Base-by-base conservation (phyloP, 53 echinoderm and acorn worm genomes). In the Stichopus horrens region DNA sequence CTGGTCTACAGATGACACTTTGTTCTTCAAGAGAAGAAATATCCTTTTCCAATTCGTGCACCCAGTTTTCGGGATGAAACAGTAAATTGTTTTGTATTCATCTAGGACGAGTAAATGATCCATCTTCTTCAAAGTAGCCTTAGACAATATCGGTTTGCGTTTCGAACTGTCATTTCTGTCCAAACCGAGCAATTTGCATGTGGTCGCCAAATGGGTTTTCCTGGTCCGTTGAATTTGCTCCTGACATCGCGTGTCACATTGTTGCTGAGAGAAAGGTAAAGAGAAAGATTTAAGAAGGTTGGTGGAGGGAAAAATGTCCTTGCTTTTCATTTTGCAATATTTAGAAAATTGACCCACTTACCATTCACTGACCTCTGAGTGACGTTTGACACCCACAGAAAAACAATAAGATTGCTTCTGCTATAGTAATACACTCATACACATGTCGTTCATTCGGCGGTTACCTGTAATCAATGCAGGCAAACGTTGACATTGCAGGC, bases 41-140 rank as follows among this genome's bases (percentile, higher is more conserved):
- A 92, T 14, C 65, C 88, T 83, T 10, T 73, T 89, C 79, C 88
- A 83, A 59, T 83, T 83, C n/a, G 83, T 83, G 10, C 83, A 83
- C 8, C 83, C 83, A 56, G 83, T 57, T 56, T 83, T 83, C 55
- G 83, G 83, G 54, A 83, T 83, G 59, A 53, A 83, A 59, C 83
- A 55, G 23, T 83, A 83, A 57, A 83, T 83, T 10, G 56, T 20
- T 58, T 83, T 83, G 60, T 83, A 59, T 21, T 57, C 55, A 8
- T 83, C 83, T 18, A 59, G 57, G 18, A 83, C 83, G 18, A 83
- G n/a, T 7, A 56, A 58, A 55, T 83, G 63, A 79, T 55, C 14
- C 60, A 58, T 52, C 76, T 89, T 56, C 58, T 77, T 83, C 83
- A 92, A 5, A 76, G 9, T 14, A 13, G 78, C 21, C 89, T 66